These are phyloP conservation scores for Iphiclides podalirius DNA, from an alignment of 2,888 invertebrate genomes.

Conservation along the genomic window DNA sequence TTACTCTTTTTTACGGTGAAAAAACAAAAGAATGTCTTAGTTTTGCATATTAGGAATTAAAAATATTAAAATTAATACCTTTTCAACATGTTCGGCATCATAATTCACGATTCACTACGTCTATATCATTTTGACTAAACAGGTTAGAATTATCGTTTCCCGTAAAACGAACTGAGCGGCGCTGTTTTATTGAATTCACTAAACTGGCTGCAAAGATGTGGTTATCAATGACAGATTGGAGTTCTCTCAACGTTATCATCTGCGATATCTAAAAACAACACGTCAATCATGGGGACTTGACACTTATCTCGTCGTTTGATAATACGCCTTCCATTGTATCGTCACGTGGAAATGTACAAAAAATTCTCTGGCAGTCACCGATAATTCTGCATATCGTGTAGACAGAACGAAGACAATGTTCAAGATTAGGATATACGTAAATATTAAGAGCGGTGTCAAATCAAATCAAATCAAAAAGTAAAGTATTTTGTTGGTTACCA, in stretches of 20 bases:
- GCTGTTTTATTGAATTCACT: constrained; percentile 18
- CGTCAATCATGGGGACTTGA: constrained; percentile 59
- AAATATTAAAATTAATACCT: constrained; percentile 45
- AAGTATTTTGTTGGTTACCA: too few species aligned
- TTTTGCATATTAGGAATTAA: too few species aligned
- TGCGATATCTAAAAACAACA: constrained; percentile 56
- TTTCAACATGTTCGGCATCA: constrained; percentile 56
- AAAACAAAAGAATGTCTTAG: too few species aligned
- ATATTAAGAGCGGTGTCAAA: too few species aligned
- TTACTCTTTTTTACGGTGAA: too few species aligned
- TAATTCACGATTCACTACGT: constrained; percentile 11
- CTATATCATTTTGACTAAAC: background rate
- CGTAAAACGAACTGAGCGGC: constrained; percentile 1
- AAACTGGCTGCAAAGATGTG: constrained; percentile 35
- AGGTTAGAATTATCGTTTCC: background rate
- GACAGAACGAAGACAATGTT: too few species aligned
- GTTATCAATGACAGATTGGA: constrained; percentile 69
- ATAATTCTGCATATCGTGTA: background rate
- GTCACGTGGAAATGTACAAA: constrained; percentile 42
- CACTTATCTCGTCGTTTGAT: constrained; percentile 37
- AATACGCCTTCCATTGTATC: constrained; percentile 34
- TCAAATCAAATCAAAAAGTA: too few species aligned
- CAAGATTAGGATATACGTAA: too few species aligned
- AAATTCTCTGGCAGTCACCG: constrained; percentile 2
- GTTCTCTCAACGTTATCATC: constrained; percentile 48